Evolutionary conservation across 2,797 vertebrate species (phyloP).

Genomic region (Mus minutoides): DNA sequence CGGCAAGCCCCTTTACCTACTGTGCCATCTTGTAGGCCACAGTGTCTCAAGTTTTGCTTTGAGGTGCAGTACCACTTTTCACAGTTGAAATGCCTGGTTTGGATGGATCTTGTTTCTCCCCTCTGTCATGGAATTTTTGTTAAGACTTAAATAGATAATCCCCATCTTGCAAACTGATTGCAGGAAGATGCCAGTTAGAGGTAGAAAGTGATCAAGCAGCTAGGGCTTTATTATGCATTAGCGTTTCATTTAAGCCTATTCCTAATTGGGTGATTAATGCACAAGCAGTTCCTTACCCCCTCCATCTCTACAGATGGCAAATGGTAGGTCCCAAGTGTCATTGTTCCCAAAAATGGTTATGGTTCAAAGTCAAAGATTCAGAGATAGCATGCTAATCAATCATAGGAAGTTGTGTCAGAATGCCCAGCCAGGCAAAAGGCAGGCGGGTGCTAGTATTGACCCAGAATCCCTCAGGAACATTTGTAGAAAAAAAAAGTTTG

Average conservation of each 20-base stretch:
- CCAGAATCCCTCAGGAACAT: constrained; percentile 69
- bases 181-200: constrained; percentile 85
- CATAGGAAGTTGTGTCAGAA: constrained; percentile 87
- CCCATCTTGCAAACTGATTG: constrained; percentile 78
- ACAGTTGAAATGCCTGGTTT: constrained; percentile 60
- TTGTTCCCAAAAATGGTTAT: constrained; percentile 87
- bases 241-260: constrained; percentile 88
- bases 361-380: constrained; percentile 92
- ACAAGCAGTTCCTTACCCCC: constrained; percentile 83
- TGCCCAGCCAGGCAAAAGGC: constrained; percentile 90
- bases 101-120: background rate
- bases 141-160: constrained; percentile 74
- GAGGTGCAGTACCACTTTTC: constrained; percentile 56
- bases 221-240: constrained; percentile 88
- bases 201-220: constrained; percentile 86
- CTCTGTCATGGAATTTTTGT: constrained; percentile 72
- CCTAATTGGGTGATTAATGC: constrained; percentile 91
- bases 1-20: background rate
- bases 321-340: constrained; percentile 89
- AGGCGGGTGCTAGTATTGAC: constrained; percentile 76
- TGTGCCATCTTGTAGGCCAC: background rate
- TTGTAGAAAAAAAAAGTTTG: constrained; percentile 36
- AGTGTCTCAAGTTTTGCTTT: constrained; percentile 47
- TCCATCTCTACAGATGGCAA: constrained; percentile 89
- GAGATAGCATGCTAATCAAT: constrained; percentile 90